Evolutionary conservation across 2,888 invertebrate species (phyloP), one percentile per base, ranked within the genome.

Genomic region (Drosophila testacea): DNA sequence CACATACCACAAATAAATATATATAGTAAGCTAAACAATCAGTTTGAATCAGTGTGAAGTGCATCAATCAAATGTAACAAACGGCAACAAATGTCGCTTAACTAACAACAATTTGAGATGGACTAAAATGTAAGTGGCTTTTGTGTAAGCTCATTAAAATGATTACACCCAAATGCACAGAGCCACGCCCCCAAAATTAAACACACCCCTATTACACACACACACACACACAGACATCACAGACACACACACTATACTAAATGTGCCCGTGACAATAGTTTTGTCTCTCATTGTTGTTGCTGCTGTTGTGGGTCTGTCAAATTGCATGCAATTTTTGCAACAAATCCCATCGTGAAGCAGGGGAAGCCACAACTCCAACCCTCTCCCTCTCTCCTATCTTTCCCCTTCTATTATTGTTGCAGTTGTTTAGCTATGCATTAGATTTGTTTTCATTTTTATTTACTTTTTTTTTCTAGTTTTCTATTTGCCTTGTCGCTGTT

Each of bases 121-220:
- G 64, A 57, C 69, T 63, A 68, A 62, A 73, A 80, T 64, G 82
- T 54, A 84, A 74, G 75, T 82, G 79, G 75, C 79, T 84, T 81
- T 81, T 84, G 83, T 79, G 85, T 69, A 69, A 79, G 79, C 88
- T 83, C 88, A 89, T 83, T 83, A 89, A 88, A 89, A 70, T 73
- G 79, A 83, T 84, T 87, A 70, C 69, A 66, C 63, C 68, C 78
- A 63, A 80, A 67, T 68, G 74, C 65, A 62, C 66, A 41, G 27
- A 39, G 55, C 28, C 77, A 77, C 72, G 46, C 77, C 81, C 55
- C 32, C 28, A 51, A 62, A 66, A 51, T 52, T 41, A 52, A 34
- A 71, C 13, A 60, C 60, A 54, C 48, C 44, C 56, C 32, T 39
- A n/a, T 22, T 11, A 41, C 13, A 27, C 4, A 27, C 38, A 32